Evolutionary conservation across 1,140 invertebrate genomes (phyloP).

Genomic region (Euborellia annulipes): DNA sequence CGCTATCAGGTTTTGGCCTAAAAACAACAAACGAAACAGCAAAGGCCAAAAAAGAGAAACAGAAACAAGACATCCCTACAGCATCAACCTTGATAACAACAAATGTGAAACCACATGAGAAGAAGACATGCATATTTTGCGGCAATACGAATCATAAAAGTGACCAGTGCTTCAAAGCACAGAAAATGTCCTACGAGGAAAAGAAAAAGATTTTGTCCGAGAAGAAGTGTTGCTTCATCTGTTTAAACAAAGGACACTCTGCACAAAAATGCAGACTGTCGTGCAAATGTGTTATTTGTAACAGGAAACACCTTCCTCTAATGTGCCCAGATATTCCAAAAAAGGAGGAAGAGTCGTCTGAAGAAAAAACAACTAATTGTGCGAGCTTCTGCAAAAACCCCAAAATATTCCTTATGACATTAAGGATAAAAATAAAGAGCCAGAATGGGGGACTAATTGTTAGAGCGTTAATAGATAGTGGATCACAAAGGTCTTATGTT

Average conservation of each 20-base stretch:
- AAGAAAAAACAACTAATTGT: not conserved
- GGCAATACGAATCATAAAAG: not conserved
- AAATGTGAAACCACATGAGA: not conserved
- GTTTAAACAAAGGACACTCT: not conserved
- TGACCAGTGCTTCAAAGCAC: not conserved
- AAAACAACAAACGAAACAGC: not conserved
- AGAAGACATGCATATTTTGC: not conserved
- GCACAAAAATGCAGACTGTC: not conserved
- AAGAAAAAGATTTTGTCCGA: not conserved
- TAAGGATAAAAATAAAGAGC: not conserved
- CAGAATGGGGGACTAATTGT: not conserved
- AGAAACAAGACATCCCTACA: constrained; percentile 2
- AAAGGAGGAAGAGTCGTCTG: not conserved
- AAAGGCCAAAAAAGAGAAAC: constrained; percentile 1
- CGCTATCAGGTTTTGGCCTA: constrained; percentile 10
- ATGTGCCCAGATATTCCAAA: not conserved
- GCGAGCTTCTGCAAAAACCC: not conserved
- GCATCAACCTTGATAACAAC: constrained; percentile 1
- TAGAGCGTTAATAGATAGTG: not conserved
- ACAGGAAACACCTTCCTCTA: not conserved
- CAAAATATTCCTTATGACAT: not conserved
- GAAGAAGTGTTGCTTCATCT: not conserved
- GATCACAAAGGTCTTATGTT: not conserved
- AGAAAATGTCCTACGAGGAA: not conserved
- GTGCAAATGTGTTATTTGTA: not conserved